phyloP scores from a whole-genome alignment of 1,140 invertebrate species.

The Mercenaria mercenaria region DNA sequence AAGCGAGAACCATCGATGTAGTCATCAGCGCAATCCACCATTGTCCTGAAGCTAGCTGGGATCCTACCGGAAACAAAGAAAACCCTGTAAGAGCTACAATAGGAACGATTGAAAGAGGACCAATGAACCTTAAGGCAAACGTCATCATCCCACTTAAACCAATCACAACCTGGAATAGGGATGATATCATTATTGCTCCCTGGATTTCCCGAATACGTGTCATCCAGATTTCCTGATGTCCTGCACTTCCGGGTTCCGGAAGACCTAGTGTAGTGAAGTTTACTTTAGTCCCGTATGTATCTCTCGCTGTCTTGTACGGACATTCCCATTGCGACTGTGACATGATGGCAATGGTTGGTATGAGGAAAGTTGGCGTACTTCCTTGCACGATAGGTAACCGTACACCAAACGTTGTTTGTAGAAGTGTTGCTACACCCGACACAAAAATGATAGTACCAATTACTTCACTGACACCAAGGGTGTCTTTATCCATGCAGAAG shows the following conservation, averaged over 20 bases:
- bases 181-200: slow-evolving; percentile 81
- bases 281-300: not conserved
- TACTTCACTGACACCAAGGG: no score
- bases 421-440: slow-evolving; percentile 85
- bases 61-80: slow-evolving; percentile 92
- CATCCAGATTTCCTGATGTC: not conserved
- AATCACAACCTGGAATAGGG: no score
- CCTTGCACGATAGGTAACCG: slow-evolving; percentile 90
- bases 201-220: no score
- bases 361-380: slow-evolving; percentile 93
- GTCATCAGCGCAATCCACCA: no score
- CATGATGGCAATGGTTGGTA: slow-evolving; percentile 93
- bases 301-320: slow-evolving; percentile 85
- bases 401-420: slow-evolving; percentile 2
- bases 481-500: no score
- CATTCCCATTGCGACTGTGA: slow-evolving; percentile 92
- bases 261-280: slow-evolving; percentile 25
- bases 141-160: slow-evolving; percentile 90
- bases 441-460: no score
- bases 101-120: no score
- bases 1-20: slow-evolving; percentile 92
- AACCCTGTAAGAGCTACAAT: no score
- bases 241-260: not conserved
- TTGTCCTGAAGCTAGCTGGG: slow-evolving; percentile 91
- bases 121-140: slow-evolving; percentile 90